Evolutionary conservation across 2,113 vertebrate species (phyloP).

Genomic region (Paramormyrops kingsleyae): DNA sequence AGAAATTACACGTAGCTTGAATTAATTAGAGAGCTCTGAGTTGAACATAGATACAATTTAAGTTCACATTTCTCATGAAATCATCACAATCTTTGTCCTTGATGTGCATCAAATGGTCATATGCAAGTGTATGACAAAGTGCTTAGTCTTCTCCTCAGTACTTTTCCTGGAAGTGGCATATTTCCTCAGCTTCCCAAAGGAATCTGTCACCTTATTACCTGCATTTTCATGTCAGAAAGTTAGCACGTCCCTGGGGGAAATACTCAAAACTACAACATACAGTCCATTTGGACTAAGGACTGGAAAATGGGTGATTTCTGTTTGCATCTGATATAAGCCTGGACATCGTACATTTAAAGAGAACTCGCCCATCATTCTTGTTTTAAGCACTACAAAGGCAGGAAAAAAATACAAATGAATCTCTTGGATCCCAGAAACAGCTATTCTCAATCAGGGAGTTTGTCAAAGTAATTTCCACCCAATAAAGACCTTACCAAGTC

Average conservation of each 20-base stretch:
- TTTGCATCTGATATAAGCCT: background rate
- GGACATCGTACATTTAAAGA: background rate
- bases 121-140: background rate
- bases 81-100: background rate
- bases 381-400: background rate
- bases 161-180: background rate
- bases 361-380: background rate
- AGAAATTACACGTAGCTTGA: background rate
- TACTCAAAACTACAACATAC: background rate
- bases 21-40: background rate
- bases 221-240: background rate
- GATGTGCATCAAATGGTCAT: background rate
- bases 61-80: background rate
- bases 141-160: background rate
- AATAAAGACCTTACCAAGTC: background rate
- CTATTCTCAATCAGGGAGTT: background rate
- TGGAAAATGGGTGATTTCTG: background rate
- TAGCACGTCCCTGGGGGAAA: background rate
- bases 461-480: background rate
- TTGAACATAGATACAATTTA: background rate
- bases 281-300: background rate
- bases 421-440: background rate
- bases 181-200: background rate
- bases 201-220: background rate
- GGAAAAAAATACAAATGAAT: background rate